Conservation (phyloP, 2,797 vertebrate genomes). For the Anguilla marmorata region DNA sequence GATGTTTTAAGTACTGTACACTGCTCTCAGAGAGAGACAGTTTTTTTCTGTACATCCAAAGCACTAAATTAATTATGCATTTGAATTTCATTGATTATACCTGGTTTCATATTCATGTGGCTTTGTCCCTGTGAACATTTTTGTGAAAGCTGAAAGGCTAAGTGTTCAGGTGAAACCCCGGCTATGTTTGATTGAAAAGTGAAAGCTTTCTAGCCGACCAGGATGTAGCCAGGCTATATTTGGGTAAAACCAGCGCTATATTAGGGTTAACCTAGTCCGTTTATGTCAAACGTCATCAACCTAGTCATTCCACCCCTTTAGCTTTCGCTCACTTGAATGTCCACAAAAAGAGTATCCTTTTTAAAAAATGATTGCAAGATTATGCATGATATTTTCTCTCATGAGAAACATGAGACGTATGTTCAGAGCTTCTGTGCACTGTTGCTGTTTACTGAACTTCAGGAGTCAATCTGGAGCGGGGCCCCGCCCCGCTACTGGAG, state of each 20-base stretch:
- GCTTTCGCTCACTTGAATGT: neutral
- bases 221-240: no score
- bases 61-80: conserved; percentile 40
- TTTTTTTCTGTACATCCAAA: conserved; percentile 32
- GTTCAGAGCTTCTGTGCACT: neutral
- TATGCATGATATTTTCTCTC: neutral
- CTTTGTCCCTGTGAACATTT: neutral
- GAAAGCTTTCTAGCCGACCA: no score
- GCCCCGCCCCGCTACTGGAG: no score
- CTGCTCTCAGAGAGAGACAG: neutral
- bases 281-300: no score
- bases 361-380: neutral
- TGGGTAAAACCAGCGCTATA: no score
- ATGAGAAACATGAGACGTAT: neutral
- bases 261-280: no score
- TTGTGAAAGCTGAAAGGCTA: no score
- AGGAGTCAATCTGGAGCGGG: neutral
- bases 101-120: neutral
- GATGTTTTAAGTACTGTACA: conserved; percentile 30
- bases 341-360: neutral
- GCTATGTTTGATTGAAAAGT: no score
- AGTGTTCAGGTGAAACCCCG: no score
- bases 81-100: conserved; percentile 33
- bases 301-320: no score
- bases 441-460: neutral